Conservation (phyloP, 2,113 vertebrate genomes). For the Protobothrops mucrosquamatus region DNA sequence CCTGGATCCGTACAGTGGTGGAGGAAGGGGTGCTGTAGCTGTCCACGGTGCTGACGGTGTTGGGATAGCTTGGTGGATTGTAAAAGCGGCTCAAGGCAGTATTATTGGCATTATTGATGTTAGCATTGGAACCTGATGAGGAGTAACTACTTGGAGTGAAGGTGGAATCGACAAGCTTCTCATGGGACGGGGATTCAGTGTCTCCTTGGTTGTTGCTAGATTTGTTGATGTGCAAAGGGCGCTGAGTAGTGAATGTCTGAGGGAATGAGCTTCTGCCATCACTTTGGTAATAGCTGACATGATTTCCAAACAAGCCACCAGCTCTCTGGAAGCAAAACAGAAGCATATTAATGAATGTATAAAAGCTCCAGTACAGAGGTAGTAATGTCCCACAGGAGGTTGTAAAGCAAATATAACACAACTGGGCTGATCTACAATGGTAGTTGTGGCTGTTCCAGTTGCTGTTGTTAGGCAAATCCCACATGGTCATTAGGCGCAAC, state of each 20-base stretch:
- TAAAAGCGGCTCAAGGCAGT: constrained; percentile 86
- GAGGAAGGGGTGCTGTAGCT: constrained; percentile 79
- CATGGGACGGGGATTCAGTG: constrained; percentile 88
- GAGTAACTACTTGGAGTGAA: constrained; percentile 98
- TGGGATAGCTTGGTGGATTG: constrained; percentile 72
- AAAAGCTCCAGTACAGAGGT: background rate
- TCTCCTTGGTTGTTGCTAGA: constrained; percentile 85
- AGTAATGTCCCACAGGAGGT: background rate
- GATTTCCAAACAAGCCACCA: constrained; percentile 94
- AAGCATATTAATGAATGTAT: constrained; percentile 12
- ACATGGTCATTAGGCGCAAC: background rate
- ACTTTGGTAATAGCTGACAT: constrained; percentile 93
- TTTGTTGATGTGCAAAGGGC: constrained; percentile 95
- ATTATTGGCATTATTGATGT: constrained; percentile 99
- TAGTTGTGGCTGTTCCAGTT: background rate
- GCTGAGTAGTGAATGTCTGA: constrained; percentile 94
- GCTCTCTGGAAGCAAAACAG: constrained; percentile 77
- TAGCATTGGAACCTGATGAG: constrained; percentile 95
- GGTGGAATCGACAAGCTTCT: constrained; percentile 95
- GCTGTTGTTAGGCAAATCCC: background rate
- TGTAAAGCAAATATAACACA: background rate
- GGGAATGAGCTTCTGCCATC: constrained; percentile 87
- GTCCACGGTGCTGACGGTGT: constrained; percentile 85
- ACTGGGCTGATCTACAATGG: background rate
- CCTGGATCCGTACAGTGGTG: constrained; percentile 79